These are phyloP conservation scores for Eumerus sabulonum DNA, from an alignment of 2,888 invertebrate species.

Conservation along the genomic window DNA sequence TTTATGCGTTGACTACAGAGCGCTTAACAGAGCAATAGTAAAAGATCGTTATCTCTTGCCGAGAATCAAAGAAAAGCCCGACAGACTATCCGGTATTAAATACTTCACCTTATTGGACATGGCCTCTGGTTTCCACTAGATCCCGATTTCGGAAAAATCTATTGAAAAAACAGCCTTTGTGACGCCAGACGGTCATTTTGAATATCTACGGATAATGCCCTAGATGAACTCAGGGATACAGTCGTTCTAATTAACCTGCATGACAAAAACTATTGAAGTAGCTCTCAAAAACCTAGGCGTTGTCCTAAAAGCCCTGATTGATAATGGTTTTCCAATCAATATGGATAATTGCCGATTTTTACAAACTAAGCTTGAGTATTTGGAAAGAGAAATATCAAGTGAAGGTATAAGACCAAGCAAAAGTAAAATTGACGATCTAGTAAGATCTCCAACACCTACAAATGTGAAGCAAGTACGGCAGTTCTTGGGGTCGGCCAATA, in stretches of 20 bases:
- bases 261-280: constrained; percentile 22
- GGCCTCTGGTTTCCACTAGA: constrained; percentile 51
- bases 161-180: constrained; percentile 35
- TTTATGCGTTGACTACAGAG: constrained; percentile 18
- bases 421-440: not conserved
- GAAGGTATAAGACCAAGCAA: not conserved
- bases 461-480: not conserved
- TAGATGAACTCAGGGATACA: constrained; percentile 4
- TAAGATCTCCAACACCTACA: not conserved
- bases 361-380: constrained; percentile 60
- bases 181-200: constrained; percentile 18
- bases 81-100: constrained; percentile 69
- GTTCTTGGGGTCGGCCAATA: not conserved
- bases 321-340: constrained; percentile 58
- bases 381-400: constrained; percentile 71
- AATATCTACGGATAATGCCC: constrained; percentile 14
- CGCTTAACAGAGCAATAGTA: constrained; percentile 1
- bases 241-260: constrained; percentile 14
- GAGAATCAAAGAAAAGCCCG: constrained; percentile 75
- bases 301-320: constrained; percentile 41
- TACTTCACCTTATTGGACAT: constrained; percentile 69
- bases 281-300: constrained; percentile 8
- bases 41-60: constrained; percentile 74
- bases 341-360: constrained; percentile 65
- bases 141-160: constrained; percentile 30